phyloP scores from a whole-genome alignment of 2,113 vertebrate species.

The Myxocyprinus asiaticus region DNA sequence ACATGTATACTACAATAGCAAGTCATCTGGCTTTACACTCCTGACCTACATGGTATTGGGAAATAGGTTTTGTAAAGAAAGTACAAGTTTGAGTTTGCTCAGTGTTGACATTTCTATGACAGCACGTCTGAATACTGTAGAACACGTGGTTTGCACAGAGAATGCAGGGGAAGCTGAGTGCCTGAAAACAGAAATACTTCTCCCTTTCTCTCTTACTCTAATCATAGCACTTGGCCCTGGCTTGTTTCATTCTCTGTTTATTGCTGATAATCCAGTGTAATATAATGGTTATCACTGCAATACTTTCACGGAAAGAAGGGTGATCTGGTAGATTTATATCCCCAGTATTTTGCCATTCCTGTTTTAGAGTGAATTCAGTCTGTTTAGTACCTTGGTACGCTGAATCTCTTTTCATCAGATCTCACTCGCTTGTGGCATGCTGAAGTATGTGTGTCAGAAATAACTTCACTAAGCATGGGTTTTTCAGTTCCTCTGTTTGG shows the following conservation, averaged over 20 bases:
- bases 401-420: conserved; percentile 41
- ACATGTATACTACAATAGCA: too few species aligned
- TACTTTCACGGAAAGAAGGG: conserved; percentile 3
- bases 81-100: too few species aligned
- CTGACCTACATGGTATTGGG: too few species aligned
- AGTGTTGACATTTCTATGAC: too few species aligned
- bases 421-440: conserved; percentile 35
- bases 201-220: conserved; percentile 16
- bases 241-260: conserved; percentile 12
- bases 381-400: conserved; percentile 13
- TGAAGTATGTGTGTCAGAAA: conserved; percentile 54
- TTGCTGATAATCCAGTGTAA: conserved; percentile 39
- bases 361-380: conserved; percentile 37
- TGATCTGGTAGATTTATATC: conserved; percentile 42
- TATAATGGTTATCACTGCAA: conserved; percentile 32
- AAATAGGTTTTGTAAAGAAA: too few species aligned
- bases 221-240: conserved; percentile 3
- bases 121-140: too few species aligned
- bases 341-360: conserved; percentile 14
- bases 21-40: too few species aligned
- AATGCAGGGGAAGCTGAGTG: too few species aligned
- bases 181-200: too few species aligned
- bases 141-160: too few species aligned
- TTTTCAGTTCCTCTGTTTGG: conserved; percentile 48
- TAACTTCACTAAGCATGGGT: conserved; percentile 34